Evolutionary conservation across 2,888 invertebrate species (phyloP).

Genomic region (Galeopsomyia nigrocyanea): DNA sequence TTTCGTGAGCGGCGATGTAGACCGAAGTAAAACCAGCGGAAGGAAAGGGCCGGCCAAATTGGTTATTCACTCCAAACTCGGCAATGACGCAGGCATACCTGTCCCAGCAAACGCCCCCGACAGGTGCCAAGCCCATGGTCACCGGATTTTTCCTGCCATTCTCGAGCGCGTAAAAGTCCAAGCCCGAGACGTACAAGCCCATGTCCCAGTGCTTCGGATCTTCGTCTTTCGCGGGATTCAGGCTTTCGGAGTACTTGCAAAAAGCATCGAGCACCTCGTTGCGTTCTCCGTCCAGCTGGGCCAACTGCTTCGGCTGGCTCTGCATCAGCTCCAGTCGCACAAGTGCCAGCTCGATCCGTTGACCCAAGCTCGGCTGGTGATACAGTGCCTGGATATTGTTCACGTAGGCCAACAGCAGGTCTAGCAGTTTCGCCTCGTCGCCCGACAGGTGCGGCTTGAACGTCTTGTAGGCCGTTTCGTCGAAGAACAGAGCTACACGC

Average conservation of each 20-base stretch:
- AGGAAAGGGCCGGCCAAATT: slow-evolving; percentile 83
- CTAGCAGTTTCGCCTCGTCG: slow-evolving; percentile 76
- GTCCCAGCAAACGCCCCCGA: slow-evolving; percentile 81
- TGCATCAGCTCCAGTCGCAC: slow-evolving; percentile 81
- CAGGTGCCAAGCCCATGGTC: slow-evolving; percentile 87
- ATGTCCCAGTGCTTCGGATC: slow-evolving; percentile 86
- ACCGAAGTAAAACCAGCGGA: slow-evolving; percentile 88
- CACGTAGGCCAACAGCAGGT: slow-evolving; percentile 84
- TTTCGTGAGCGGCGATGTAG: slow-evolving; percentile 86
- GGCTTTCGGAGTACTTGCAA: slow-evolving; percentile 77
- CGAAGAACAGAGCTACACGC: slow-evolving; percentile 77
- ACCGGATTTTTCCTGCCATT: slow-evolving; percentile 77
- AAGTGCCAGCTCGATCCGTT: slow-evolving; percentile 76
- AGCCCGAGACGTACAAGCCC: slow-evolving; percentile 82
- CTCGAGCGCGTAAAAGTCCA: slow-evolving; percentile 81
- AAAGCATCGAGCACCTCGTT: slow-evolving; percentile 80
- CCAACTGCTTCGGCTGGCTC: slow-evolving; percentile 75
- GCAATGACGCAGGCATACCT: slow-evolving; percentile 83
- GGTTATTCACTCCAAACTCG: slow-evolving; percentile 81
- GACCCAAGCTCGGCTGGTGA: slow-evolving; percentile 80
- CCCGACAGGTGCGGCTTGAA: slow-evolving; percentile 79
- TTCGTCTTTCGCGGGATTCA: slow-evolving; percentile 77
- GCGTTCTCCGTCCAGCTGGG: slow-evolving; percentile 78
- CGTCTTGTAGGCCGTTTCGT: slow-evolving; percentile 79
- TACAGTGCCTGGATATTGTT: slow-evolving; percentile 86